Base-by-base conservation (phyloP, 2,888 invertebrate species). In the Macrophya annulata region DNA sequence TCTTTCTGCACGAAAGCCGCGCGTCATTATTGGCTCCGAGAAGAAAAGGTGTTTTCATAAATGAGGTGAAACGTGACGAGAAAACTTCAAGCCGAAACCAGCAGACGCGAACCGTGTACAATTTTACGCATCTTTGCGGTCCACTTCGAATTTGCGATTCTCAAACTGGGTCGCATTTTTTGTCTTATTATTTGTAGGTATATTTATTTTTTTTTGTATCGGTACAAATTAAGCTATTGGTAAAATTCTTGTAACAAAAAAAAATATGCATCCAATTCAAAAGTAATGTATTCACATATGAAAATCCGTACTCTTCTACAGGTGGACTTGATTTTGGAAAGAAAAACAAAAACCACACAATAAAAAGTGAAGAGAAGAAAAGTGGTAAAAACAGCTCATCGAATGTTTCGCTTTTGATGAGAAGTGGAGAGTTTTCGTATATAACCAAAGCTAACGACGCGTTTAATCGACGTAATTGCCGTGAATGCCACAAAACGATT, bases 1-100 rank as follows among this genome's bases (percentile, higher is more conserved):
- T 21, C 40, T 43, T 45, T 74, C 74, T 62, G 43, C 59, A 59
- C 37, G 90, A 88, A 91, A 90, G 88, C 85, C 86, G 88, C 88
- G 85, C 89, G 91, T 92, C 92, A 91, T 81, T 81, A 81, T 77
- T 77, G 77, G 77, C 51, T 77, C 55, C 51, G 10, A 55, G 37
- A 55, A 55, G 77, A 77, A 77, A 77, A 77, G 55, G 77, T 77
- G 77, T 77, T 77, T 77, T 77, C 77, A 77, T 77, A 77, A 77
- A 77, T 77, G 77, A 77, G 77, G 77, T 77, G 77, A 77, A 77
- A 77, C 77, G 77, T 77, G 77, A 77, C 77, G 77, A 31, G 77
- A 77, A 55, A 77, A 55, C 48, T 77, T 77, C 31, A n/a, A n/a
- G 25, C 25, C 77, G n/a, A n/a, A 77, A 1, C 77, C n/a, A 37